A percentile compares a stretch with the other conserved stretches of the same genome.
Conservation (phyloP, 2,797 vertebrate species). For the Knipowitschia caucasica region DNA sequence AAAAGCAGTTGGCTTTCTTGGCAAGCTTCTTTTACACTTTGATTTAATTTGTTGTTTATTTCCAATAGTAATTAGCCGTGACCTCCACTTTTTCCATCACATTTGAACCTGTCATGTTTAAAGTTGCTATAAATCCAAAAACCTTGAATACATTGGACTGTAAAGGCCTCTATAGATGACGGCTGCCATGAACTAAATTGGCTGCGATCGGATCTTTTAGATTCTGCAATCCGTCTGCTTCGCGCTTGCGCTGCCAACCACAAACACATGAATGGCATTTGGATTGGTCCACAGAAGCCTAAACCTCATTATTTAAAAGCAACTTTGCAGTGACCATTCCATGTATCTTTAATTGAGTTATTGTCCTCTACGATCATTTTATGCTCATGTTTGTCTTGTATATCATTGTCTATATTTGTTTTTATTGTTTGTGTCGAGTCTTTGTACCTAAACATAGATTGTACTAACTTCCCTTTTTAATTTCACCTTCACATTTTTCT, state of each 20-base stretch:
- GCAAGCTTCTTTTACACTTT: conserved; percentile 50
- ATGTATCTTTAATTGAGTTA: conserved; percentile 31
- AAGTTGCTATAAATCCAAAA: conserved; percentile 46
- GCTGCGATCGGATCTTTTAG: too few relatives aligned
- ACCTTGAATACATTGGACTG: not conserved
- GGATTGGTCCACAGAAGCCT: too few relatives aligned
- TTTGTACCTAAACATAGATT: conserved; percentile 5
- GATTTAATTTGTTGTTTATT: conserved; percentile 26
- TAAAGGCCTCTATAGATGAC: too few relatives aligned
- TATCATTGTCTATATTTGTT: conserved; percentile 34
- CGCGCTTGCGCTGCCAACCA: too few relatives aligned
- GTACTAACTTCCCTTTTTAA: not conserved
- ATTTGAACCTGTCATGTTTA: conserved; percentile 48
- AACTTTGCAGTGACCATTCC: conserved; percentile 45
- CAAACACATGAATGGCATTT: too few relatives aligned
- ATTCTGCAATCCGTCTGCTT: too few relatives aligned
- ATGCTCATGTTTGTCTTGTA: conserved; percentile 39
- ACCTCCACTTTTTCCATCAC: conserved; percentile 39
- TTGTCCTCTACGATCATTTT: conserved; percentile 38
- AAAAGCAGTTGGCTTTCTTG: conserved; percentile 38
- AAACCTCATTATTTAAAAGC: conserved; percentile 21
- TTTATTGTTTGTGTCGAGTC: conserved; percentile 38
- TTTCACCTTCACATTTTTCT: not conserved
- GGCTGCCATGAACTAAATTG: too few relatives aligned
- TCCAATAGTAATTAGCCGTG: conserved; percentile 44